These are phyloP conservation scores for Rattus rattus DNA, from an alignment of 2,113 vertebrate species.

Conservation along the genomic window DNA sequence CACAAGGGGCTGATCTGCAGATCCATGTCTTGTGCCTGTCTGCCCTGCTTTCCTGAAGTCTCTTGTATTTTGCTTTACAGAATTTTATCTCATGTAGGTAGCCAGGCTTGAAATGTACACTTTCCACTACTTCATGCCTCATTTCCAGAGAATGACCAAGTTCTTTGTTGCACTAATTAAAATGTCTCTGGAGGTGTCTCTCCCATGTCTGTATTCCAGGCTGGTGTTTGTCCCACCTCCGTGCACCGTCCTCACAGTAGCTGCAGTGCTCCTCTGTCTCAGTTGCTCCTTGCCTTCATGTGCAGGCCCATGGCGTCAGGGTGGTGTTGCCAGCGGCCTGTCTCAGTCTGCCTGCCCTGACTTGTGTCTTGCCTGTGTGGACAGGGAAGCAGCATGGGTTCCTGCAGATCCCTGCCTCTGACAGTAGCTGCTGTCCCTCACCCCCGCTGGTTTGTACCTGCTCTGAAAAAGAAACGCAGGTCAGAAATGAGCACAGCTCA, in stretches of 20 bases:
- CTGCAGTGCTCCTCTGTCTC: background rate
- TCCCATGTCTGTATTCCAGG: background rate
- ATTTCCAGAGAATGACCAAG: background rate
- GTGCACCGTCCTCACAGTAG: background rate
- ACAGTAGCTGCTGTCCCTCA: background rate
- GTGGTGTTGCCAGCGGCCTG: background rate
- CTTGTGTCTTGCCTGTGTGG: background rate
- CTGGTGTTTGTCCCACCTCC: background rate
- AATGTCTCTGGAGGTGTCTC: background rate
- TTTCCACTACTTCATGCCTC: background rate
- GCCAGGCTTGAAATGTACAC: background rate
- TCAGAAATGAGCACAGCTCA: background rate
- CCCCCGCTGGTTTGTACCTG: background rate
- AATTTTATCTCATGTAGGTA: background rate
- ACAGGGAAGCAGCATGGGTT: background rate
- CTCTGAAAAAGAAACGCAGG: background rate
- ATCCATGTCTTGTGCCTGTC: too few relatives aligned
- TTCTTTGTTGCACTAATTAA: background rate
- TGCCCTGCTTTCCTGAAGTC: background rate
- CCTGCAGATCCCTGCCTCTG: background rate
- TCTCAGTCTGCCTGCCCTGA: background rate
- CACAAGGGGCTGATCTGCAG: background rate
- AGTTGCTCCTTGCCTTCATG: background rate
- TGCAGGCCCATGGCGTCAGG: background rate
- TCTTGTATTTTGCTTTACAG: background rate